A percentile compares a stretch with the other conserved stretches of the same genome.
phyloP scores from a whole-genome alignment of 2,888 invertebrate genomes.

The Oxystoma pomonae region DNA sequence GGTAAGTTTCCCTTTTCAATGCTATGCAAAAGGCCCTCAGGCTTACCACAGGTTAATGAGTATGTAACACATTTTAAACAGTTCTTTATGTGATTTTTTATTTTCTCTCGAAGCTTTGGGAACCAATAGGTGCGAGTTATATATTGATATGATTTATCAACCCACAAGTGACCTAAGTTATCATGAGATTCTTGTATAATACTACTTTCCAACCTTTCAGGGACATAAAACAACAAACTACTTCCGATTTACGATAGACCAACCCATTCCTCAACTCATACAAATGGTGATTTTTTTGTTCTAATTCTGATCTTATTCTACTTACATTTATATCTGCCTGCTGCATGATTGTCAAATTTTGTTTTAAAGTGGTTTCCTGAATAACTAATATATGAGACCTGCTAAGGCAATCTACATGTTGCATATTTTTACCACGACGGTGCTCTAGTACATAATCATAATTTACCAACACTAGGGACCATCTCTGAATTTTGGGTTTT shows the following conservation, averaged over 20 bases:
- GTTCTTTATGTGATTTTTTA: conserved; percentile 30
- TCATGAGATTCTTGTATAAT: conserved; percentile 32
- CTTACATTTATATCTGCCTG: neutral
- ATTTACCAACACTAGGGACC: conserved; percentile 17
- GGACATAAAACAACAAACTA: conserved; percentile 22
- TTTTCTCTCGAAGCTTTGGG: conserved; percentile 31
- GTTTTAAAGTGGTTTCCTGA: conserved; percentile 17
- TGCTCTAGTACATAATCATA: conserved; percentile 22
- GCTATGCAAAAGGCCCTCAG: conserved; percentile 30
- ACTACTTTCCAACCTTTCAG: conserved; percentile 27
- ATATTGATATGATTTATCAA: conserved; percentile 32
- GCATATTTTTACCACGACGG: conserved; percentile 20
- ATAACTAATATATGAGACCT: conserved; percentile 17
- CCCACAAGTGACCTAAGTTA: conserved; percentile 33
- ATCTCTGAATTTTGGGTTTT: conserved; percentile 18
- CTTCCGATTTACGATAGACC: conserved; percentile 15
- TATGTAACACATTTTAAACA: conserved; percentile 34
- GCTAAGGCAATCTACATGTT: conserved; percentile 23
- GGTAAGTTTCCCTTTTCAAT: conserved; percentile 33
- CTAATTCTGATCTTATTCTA: neutral
- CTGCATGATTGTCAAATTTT: conserved; percentile 3
- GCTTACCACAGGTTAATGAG: conserved; percentile 25
- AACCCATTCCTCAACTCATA: conserved; percentile 17
- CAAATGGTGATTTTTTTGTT: neutral
- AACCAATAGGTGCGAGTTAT: conserved; percentile 37